Evolutionary conservation across 2,888 invertebrate genomes (phyloP), one percentile per base, ranked within the genome.

Genomic region (Pachliopta kotzebuea): DNA sequence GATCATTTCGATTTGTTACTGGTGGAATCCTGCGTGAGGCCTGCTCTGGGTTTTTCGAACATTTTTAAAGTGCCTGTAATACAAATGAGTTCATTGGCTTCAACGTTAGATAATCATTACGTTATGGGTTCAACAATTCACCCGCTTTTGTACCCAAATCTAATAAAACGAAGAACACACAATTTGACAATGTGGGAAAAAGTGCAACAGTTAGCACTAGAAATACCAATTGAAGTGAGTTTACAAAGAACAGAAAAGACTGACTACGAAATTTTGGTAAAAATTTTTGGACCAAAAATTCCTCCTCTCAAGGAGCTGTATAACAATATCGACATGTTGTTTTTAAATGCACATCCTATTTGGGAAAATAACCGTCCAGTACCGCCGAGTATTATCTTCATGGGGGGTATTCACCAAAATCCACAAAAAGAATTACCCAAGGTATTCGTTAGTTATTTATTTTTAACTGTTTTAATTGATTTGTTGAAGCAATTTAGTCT

Each of bases 321-420:
- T 2, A 68, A 77, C 31, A 77, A 77, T 53, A 70, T 85, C 0
- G 79, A 84, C 57, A 70, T 90, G 76, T 64, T 87, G 23, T 82
- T 92, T 56, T 52, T 87, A 0, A 92, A 91, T 69, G 73, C 76
- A 2, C 78, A 89, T 71, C 82, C 84, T 1, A 64, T 83, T 11
- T 82, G 81, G 70, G 78, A 77, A 29, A 72, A 71, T 0, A 76
- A 80, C 37, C 71, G 84, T 31, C 90, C 91, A 0, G 72, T 84
- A 2, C 80, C 87, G 7, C 85, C 89, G 0, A 74, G 74, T 56
- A 71, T 86, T 3, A 63, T 89, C 1, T 80, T 78, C 60, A 77
- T 88, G 66, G 86, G 89, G 42, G 86, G 86, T 18, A 67, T 85
- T 20, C 88, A 88, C 65, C 74, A 82, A 20, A 76, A 73, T 6